phyloP scores from a whole-genome alignment of 2,113 vertebrate genomes.

The Sula dactylatra region DNA sequence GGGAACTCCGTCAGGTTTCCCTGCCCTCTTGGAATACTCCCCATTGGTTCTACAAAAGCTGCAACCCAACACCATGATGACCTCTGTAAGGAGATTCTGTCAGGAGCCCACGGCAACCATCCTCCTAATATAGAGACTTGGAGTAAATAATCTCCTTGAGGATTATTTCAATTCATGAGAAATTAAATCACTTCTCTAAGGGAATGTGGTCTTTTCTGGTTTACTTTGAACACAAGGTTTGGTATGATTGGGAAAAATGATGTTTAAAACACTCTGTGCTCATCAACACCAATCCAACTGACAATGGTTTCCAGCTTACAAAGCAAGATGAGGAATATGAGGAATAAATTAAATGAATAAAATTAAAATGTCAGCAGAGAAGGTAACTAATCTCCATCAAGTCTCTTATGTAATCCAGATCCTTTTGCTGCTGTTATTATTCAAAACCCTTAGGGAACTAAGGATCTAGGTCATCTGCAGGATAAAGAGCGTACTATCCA shows the following conservation, averaged over 20 bases:
- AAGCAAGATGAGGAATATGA: neutral
- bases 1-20: neutral
- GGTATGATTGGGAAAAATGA: neutral
- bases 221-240: neutral
- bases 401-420: constrained; percentile 56
- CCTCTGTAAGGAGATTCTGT: neutral
- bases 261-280: neutral
- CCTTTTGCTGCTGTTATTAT: constrained; percentile 58
- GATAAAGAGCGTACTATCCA: constrained; percentile 54
- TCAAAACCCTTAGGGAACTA: constrained; percentile 47
- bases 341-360: constrained; percentile 59
- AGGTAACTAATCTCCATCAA: constrained; percentile 59
- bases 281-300: neutral
- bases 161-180: neutral
- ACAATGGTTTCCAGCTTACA: constrained; percentile 28
- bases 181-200: neutral
- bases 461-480: constrained; percentile 62
- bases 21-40: neutral
- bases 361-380: constrained; percentile 62
- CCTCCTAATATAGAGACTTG: neutral
- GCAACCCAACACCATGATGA: neutral
- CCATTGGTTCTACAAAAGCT: neutral
- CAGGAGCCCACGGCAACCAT: neutral
- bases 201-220: neutral
- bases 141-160: neutral